A percentile compares a stretch with the other conserved stretches of the same genome.
phyloP scores from a whole-genome alignment of 2,797 vertebrate genomes.

The Mallotus villosus region DNA sequence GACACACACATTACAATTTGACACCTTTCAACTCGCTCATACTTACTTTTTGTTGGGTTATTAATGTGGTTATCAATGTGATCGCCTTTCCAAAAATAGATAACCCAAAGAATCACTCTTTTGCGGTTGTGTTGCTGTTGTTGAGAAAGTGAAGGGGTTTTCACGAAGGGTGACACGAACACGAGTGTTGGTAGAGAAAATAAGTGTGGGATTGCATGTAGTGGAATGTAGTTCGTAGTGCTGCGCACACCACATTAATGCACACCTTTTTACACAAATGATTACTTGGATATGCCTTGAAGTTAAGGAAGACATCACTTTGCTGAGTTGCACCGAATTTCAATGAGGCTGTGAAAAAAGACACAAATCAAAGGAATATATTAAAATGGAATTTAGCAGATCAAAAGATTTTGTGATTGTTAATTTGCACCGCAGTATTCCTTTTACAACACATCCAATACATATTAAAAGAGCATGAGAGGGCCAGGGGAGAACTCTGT shows the following conservation, averaged over 20 bases:
- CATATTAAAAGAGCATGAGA: conserved; percentile 60
- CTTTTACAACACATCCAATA: conserved; percentile 61
- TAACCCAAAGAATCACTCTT: too few relatives aligned
- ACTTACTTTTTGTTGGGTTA: conserved; percentile 46
- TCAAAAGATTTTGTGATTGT: conserved; percentile 75
- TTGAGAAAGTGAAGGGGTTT: too few relatives aligned
- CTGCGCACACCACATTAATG: neutral
- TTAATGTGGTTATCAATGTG: conserved; percentile 5
- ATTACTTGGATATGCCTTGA: conserved; percentile 16
- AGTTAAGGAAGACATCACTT: conserved; percentile 71
- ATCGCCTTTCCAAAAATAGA: conserved; percentile 41
- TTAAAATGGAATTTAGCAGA: conserved; percentile 78
- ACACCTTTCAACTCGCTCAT: conserved; percentile 16
- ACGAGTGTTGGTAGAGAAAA: neutral
- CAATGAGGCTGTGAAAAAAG: conserved; percentile 64
- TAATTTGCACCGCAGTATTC: conserved; percentile 70
- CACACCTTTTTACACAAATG: conserved; percentile 22
- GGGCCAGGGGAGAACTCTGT: neutral
- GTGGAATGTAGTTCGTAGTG: neutral
- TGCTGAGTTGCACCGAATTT: conserved; percentile 72
- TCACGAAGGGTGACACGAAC: neutral
- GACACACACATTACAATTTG: too few relatives aligned
- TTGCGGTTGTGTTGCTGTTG: too few relatives aligned
- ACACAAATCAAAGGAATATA: conserved; percentile 76
- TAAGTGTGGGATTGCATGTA: neutral